These are phyloP conservation scores for Argyresthia albistria DNA, from an alignment of 2,888 invertebrate genomes.

Conservation along the genomic window DNA sequence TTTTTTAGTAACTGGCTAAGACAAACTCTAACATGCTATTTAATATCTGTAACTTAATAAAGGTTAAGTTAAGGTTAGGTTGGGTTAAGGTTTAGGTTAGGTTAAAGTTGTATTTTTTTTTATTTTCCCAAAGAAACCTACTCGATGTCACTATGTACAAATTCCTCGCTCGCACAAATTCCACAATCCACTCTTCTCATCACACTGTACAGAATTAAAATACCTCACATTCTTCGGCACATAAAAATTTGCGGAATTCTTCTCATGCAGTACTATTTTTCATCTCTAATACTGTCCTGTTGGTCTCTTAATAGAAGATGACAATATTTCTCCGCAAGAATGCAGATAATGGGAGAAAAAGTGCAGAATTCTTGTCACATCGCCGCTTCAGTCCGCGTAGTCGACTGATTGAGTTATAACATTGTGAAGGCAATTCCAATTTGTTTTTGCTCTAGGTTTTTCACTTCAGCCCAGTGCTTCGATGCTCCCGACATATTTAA, in stretches of 20 bases:
- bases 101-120: too few relatives aligned
- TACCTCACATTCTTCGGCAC: not conserved
- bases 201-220: not conserved
- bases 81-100: too few relatives aligned
- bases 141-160: too few relatives aligned
- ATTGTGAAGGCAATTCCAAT: constrained; percentile 62
- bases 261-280: constrained; percentile 35
- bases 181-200: too few relatives aligned
- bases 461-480: constrained; percentile 51
- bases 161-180: too few relatives aligned
- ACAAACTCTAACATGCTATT: too few relatives aligned
- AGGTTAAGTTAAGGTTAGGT: too few relatives aligned
- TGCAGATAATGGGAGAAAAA: constrained; percentile 58
- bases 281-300: constrained; percentile 25
- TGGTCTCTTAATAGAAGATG: constrained; percentile 28
- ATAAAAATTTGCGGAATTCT: constrained; percentile 35
- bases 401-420: constrained; percentile 65
- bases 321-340: constrained; percentile 42
- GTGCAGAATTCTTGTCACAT: constrained; percentile 57
- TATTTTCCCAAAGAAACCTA: too few relatives aligned
- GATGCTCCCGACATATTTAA: constrained; percentile 40
- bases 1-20: too few relatives aligned
- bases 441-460: constrained; percentile 59
- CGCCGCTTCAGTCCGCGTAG: constrained; percentile 26
- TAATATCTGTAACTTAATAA: too few relatives aligned